Base-by-base conservation (phyloP, 1,140 invertebrate genomes). In the Plectrocnemia conspersa region DNA sequence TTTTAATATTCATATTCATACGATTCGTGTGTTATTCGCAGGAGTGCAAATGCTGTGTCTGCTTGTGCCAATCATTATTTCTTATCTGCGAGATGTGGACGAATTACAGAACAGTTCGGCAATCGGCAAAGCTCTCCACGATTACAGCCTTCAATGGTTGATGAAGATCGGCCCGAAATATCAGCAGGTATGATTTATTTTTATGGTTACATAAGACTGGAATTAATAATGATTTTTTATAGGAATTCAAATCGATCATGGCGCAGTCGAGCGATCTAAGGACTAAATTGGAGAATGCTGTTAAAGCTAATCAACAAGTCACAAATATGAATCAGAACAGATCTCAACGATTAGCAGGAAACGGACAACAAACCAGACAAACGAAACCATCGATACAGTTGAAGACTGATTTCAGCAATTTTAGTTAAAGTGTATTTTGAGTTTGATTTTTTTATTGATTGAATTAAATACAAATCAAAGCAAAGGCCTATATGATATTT, bases 331-430 rank as follows among this genome's bases (percentile, higher is more conserved):
- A 64, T 18, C 75, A 70, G 54, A 72, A 64, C 61, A 66, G 62
- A 54, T 66, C 52, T 49, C 71, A 80, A 63, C 70, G 72, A 33
- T 66, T 71, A 41, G 75, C 73, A 27, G 55, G 66, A 22, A 62
- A 70, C 54, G 77, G 74, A 45, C 81, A 83, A 63, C 73, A 80
- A 40, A 78, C 79, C 58, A 72, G 74, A 49, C 73, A 73, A 38
- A 67, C 75, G 27, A 79, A 82, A 55, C 88, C 89, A 42, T 86
- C 90, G 7, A 97, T 97, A 64, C 92, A 93, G 71, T 78, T 97
- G 36, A 97, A 95, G 79, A 97, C 91, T 13, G 90, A 96, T 73
- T 98, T 98, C 68, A 93, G 91, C 63, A 94, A 97, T 76, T 97
- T 93, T 64, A 82, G 80, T 62, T 84, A 77, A 75, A 61, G n/a